A percentile compares a stretch with the other conserved stretches of the same genome.
These are phyloP conservation scores for Allygus modestus DNA, from an alignment of 2,888 invertebrate species.

Conservation along the genomic window DNA sequence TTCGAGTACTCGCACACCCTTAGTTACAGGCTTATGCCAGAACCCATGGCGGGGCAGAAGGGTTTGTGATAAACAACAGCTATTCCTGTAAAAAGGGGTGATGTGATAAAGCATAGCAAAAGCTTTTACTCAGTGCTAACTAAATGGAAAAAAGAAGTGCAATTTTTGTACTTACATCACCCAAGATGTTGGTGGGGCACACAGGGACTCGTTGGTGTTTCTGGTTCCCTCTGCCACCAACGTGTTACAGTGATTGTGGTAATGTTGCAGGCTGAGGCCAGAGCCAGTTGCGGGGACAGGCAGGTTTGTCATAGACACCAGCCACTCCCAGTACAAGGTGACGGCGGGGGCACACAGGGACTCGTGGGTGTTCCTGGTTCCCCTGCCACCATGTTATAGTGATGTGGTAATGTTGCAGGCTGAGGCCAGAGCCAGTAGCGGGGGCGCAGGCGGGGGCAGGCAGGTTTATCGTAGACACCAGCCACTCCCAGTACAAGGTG, in stretches of 20 bases:
- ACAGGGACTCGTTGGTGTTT: constrained; percentile 77
- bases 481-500: constrained; percentile 31
- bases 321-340: neutral
- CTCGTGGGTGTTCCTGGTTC: constrained; percentile 79
- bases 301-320: constrained; percentile 21
- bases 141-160: no score
- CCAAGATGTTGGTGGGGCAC: constrained; percentile 67
- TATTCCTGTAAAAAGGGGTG: no score
- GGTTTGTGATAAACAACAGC: no score
- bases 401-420: constrained; percentile 1
- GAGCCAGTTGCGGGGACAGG: neutral
- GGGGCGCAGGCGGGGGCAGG: constrained; percentile 3
- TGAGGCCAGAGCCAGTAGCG: constrained; percentile 29
- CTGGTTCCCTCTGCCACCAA: constrained; percentile 72
- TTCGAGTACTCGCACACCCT: no score
- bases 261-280: constrained; percentile 41
- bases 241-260: neutral
- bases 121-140: no score
- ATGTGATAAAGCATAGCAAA: no score
- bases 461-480: constrained; percentile 35
- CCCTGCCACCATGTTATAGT: constrained; percentile 75
- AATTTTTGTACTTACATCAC: no score
- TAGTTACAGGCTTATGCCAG: no score
- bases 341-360: constrained; percentile 73
- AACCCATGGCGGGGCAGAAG: no score